A percentile compares a stretch with the other conserved stretches of the same genome.
phyloP scores from a whole-genome alignment of 2,113 vertebrate genomes.

The Rhagologus leucostigma region DNA sequence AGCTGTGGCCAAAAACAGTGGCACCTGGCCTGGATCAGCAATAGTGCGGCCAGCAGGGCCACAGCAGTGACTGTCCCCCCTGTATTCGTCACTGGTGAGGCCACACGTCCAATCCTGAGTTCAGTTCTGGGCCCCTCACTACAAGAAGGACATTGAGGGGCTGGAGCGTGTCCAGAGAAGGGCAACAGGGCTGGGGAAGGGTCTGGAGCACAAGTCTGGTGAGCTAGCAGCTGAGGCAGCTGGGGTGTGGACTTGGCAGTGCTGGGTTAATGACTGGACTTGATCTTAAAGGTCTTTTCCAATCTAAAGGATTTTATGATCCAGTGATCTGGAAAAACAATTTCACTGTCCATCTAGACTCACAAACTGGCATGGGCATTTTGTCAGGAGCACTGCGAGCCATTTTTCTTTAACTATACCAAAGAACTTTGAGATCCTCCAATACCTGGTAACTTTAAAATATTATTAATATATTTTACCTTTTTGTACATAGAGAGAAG shows the following conservation, averaged over 20 bases:
- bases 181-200: background rate
- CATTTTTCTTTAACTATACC: background rate
- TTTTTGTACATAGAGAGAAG: background rate
- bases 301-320: background rate
- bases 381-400: background rate
- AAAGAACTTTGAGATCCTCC: background rate
- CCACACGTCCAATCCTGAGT: fast-evolving
- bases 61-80: fast-evolving
- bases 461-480: background rate
- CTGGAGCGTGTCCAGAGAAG: background rate
- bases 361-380: background rate
- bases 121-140: background rate
- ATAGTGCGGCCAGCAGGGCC: background rate
- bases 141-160: fast-evolving
- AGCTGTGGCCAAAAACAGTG: background rate
- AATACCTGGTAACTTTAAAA: background rate
- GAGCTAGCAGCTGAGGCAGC: background rate
- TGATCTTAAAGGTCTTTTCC: background rate
- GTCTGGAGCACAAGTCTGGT: background rate
- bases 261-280: background rate
- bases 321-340: background rate
- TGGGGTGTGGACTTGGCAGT: background rate
- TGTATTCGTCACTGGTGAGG: fast-evolving
- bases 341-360: background rate
- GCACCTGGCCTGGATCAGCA: background rate